Conservation (phyloP, 2,797 vertebrate genomes). For the Ctenosaura bakeri region DNA sequence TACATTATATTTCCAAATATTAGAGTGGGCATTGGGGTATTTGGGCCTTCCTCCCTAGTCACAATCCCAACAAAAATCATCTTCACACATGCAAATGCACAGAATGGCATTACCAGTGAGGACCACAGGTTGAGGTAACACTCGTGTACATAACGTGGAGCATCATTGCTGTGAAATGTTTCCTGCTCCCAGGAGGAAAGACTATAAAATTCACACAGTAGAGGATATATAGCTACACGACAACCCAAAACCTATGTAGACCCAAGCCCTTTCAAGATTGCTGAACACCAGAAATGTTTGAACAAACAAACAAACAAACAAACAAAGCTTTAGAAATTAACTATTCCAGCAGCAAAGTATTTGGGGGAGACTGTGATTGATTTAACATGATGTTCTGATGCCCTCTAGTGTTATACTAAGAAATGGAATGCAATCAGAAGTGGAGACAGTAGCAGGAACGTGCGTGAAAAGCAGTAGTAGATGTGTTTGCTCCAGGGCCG, state of each 20-base stretch:
- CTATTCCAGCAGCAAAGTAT: neutral
- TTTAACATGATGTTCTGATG: neutral
- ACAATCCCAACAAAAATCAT: neutral
- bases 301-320: neutral
- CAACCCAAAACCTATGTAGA: neutral
- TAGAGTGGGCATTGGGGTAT: too few species aligned
- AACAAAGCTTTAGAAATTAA: neutral
- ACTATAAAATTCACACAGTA: neutral
- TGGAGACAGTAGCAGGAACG: neutral
- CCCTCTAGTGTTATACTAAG: slow-evolving; percentile 9
- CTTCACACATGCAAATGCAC: neutral
- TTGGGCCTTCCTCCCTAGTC: neutral
- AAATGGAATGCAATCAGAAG: neutral
- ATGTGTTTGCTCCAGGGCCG: neutral
- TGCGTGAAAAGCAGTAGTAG: neutral
- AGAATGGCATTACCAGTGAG: neutral
- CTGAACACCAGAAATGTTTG: neutral
- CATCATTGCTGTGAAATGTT: neutral
- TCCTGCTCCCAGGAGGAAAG: neutral
- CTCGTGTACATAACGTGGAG: too few species aligned
- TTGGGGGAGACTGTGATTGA: fast-evolving
- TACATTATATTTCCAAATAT: too few species aligned
- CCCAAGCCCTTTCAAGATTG: neutral
- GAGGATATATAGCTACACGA: neutral
- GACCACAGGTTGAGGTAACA: neutral